Evolutionary conservation across 2,888 invertebrate species (phyloP).

Genomic region (Antheraea yamamai): DNA sequence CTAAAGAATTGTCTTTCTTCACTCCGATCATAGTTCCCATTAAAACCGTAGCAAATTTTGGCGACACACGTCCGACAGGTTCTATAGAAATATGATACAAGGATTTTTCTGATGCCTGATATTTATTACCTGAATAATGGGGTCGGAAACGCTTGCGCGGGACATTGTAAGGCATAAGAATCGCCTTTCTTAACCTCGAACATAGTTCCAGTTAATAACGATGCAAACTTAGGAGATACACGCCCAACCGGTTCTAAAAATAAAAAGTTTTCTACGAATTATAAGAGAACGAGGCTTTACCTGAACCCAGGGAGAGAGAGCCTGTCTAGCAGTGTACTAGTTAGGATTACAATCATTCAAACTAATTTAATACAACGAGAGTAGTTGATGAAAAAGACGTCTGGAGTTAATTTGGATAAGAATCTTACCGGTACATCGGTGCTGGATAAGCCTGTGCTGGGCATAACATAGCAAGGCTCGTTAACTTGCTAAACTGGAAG

Average conservation of each 20-base stretch:
- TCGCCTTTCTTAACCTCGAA: constrained; percentile 77
- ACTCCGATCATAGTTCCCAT: constrained; percentile 83
- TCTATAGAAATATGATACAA: constrained; percentile 72
- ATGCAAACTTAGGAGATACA: constrained; percentile 82
- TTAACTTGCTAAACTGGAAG: constrained; percentile 79
- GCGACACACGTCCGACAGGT: constrained; percentile 86
- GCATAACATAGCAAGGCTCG: constrained; percentile 84
- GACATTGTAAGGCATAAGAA: constrained; percentile 81
- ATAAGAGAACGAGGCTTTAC: constrained; percentile 54
- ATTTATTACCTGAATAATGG: constrained; percentile 77
- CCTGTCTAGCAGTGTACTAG: constrained; percentile 76
- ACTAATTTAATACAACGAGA: constrained; percentile 28
- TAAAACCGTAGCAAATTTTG: constrained; percentile 84
- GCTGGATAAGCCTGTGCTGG: constrained; percentile 88
- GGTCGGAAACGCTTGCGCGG: constrained; percentile 86
- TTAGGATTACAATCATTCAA: constrained; percentile 35
- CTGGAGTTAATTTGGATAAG: constrained; percentile 50
- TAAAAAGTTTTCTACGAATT: constrained; percentile 38
- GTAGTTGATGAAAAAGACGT: constrained; percentile 38
- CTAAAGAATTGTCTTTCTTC: constrained; percentile 70
- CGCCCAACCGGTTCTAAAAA: constrained; percentile 69
- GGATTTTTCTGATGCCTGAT: constrained; percentile 31
- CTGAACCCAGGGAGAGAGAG: constrained; percentile 79
- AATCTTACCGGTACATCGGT: constrained; percentile 86
- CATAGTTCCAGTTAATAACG: constrained; percentile 77